Percentiles rank a stretch among this genome's conserved stretches.
phyloP scores from a whole-genome alignment of 1,140 invertebrate genomes.

The Leptinotarsa defecta region DNA sequence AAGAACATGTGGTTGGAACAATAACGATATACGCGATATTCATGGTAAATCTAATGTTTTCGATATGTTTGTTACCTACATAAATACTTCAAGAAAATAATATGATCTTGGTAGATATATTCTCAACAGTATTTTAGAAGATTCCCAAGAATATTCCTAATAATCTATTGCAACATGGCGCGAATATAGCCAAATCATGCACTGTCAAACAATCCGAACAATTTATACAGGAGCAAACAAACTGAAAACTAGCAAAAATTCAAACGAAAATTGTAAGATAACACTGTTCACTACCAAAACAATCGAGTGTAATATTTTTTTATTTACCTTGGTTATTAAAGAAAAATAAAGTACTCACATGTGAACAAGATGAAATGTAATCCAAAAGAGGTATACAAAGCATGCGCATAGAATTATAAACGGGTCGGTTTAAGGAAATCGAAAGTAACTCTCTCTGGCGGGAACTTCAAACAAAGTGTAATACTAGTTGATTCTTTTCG shows the following conservation, averaged over 20 bases:
- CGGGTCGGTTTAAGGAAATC: conserved; percentile 25
- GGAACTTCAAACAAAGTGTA: neutral
- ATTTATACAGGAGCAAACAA: conserved; percentile 4
- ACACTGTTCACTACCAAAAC: conserved; percentile 3
- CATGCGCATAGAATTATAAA: conserved; percentile 40
- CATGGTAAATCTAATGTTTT: neutral
- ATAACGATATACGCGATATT: conserved; percentile 14
- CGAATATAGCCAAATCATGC: conserved; percentile 52
- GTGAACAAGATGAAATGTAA: conserved; percentile 68
- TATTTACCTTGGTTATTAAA: conserved; percentile 14
- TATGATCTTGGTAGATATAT: neutral
- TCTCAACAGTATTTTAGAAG: neutral
- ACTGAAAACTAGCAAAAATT: conserved; percentile 15
- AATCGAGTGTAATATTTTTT: neutral
- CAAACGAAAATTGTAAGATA: conserved; percentile 3
- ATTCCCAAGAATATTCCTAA: conserved; percentile 29
- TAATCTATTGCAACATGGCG: conserved; percentile 54
- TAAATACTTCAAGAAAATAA: neutral
- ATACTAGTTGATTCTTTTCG: neutral
- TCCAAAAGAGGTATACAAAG: conserved; percentile 58
- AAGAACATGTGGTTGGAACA: conserved; percentile 38
- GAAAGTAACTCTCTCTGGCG: neutral
- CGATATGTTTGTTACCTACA: neutral
- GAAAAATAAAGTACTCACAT: conserved; percentile 60
- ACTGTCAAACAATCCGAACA: conserved; percentile 42